These are phyloP conservation scores for Kudoa iwatai DNA, from an alignment of 30 jellyfish, hydroid and myxozoan species.

Conservation along the genomic window DNA sequence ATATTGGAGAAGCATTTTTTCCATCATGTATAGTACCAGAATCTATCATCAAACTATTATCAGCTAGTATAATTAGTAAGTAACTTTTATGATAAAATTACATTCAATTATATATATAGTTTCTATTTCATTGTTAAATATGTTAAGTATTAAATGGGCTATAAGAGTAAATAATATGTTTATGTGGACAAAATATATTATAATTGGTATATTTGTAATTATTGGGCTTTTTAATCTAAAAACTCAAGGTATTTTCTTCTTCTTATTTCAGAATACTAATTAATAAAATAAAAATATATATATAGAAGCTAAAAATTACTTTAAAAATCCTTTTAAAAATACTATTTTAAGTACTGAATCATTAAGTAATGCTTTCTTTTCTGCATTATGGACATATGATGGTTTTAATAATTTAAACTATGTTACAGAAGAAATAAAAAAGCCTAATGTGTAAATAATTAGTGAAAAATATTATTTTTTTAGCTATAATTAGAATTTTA, in stretches of 20 bases:
- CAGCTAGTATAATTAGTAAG: conserved; percentile 28
- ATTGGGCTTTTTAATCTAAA: conserved; percentile 42
- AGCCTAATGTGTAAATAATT: conserved; percentile 4
- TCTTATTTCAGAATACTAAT: too few species aligned
- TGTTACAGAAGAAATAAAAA: conserved; percentile 65
- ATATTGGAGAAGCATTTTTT: conserved; percentile 16
- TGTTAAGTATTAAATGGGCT: conserved; percentile 33
- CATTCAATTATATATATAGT: too few species aligned
- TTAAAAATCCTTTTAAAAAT: conserved; percentile 17
- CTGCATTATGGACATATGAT: conserved; percentile 77
- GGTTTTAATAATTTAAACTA: conserved; percentile 57
- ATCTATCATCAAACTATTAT: conserved; percentile 12
- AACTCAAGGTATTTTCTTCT: too few species aligned
- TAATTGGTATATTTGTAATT: conserved; percentile 19
- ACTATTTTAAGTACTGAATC: conserved; percentile 11
- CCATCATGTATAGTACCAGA: conserved; percentile 21
- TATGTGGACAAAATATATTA: conserved; percentile 23
- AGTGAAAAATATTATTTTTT: neutral
- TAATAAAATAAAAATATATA: neutral
- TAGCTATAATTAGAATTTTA: conserved; percentile 3
- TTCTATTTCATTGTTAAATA: conserved; percentile 17
- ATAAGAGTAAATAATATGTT: conserved; percentile 29
- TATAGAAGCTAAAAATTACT: conserved; percentile 12
- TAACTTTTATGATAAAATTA: too few species aligned
- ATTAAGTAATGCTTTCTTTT: conserved; percentile 22